A percentile compares a stretch with the other conserved stretches of the same genome.
phyloP scores from a whole-genome alignment of 1,140 invertebrate genomes.

The Formica exsecta region DNA sequence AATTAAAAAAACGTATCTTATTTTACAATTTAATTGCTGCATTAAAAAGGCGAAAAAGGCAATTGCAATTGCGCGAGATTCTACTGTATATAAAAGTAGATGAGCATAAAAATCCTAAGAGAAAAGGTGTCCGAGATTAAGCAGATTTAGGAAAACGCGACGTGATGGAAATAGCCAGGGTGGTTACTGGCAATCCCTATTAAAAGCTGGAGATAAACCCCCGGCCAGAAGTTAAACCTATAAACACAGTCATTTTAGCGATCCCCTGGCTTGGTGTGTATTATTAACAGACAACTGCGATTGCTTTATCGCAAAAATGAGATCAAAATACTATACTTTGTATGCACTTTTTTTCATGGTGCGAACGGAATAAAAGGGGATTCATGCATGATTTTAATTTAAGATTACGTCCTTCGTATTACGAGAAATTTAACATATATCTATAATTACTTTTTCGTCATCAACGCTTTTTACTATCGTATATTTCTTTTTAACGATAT shows the following conservation, averaged over 20 bases:
- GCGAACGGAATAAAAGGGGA: background rate
- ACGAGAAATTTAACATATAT: background rate
- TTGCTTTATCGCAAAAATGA: conserved; percentile 73
- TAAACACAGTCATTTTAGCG: conserved; percentile 74
- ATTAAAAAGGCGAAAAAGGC: background rate
- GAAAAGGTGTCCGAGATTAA: conserved; percentile 64
- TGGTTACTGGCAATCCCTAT: conserved; percentile 60
- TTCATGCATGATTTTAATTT: conserved; percentile 6
- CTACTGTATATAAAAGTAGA: conserved; percentile 24
- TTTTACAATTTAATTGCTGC: conserved; percentile 12
- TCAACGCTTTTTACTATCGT: background rate
- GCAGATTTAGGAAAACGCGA: conserved; percentile 50
- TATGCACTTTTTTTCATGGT: background rate
- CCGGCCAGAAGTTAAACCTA: conserved; percentile 72
- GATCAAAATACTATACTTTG: conserved; percentile 53
- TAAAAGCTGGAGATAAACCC: conserved; percentile 80
- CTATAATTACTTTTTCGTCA: background rate
- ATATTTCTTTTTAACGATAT: conserved; percentile 4
- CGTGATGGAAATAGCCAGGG: conserved; percentile 38
- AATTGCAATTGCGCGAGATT: conserved; percentile 23
- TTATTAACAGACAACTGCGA: conserved; percentile 65
- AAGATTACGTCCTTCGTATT: background rate
- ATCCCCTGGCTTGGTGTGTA: conserved; percentile 10
- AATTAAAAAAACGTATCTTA: background rate
- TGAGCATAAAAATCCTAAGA: conserved; percentile 60